phyloP scores from a whole-genome alignment of 2,888 invertebrate species.

The Stenchaetothrips biformis region DNA sequence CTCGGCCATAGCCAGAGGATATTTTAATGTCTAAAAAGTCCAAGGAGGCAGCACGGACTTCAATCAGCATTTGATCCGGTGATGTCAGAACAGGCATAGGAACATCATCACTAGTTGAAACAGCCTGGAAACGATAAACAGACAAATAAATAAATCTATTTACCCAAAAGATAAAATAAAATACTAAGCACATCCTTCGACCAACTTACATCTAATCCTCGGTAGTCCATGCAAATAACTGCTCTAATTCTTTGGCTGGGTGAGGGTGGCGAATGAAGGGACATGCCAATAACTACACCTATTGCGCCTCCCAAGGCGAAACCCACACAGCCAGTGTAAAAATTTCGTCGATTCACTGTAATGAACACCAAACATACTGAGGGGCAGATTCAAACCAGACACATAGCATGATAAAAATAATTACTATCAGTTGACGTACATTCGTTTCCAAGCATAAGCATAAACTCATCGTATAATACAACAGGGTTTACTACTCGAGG shows the following conservation, averaged over 20 bases:
- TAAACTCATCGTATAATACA: constrained; percentile 6
- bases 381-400: not conserved
- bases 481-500: not conserved
- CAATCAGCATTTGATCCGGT: constrained; percentile 55
- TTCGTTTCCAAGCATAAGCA: constrained; percentile 8
- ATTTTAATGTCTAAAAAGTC: constrained; percentile 57
- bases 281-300: constrained; percentile 44
- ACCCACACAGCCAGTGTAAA: constrained; percentile 45
- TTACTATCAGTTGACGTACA: not conserved
- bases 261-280: constrained; percentile 39
- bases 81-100: constrained; percentile 50
- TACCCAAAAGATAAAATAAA: not conserved
- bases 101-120: constrained; percentile 50
- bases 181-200: not conserved
- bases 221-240: constrained; percentile 44
- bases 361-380: constrained; percentile 30
- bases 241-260: constrained; percentile 46
- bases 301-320: constrained; percentile 45
- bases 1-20: constrained; percentile 53
- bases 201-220: constrained; percentile 45
- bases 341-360: constrained; percentile 43
- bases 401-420: not conserved
- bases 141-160: constrained; percentile 13
- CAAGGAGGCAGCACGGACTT: constrained; percentile 58
- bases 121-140: constrained; percentile 46